A percentile compares a stretch with the other conserved stretches of the same genome.
These are phyloP conservation scores for Acleris laterana DNA, from an alignment of 2,888 invertebrate genomes.

Conservation along the genomic window DNA sequence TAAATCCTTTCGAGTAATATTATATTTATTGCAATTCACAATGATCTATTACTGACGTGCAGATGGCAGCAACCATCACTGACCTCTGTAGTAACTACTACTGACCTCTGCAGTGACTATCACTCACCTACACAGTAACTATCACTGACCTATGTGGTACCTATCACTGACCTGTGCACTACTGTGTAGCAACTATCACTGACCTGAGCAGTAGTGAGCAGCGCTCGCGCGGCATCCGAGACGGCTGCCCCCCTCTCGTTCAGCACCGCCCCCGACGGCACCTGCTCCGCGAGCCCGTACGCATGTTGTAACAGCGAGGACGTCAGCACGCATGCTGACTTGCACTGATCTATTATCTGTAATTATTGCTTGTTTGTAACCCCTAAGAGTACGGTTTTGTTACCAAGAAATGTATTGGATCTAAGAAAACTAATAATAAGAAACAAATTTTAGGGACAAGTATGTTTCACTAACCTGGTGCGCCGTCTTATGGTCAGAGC, in stretches of 20 bases:
- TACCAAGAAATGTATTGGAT: no score
- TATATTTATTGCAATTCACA: not conserved
- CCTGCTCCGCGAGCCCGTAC: slow-evolving; percentile 42
- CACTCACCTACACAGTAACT: no score
- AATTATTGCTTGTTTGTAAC: not conserved
- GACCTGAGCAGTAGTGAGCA: slow-evolving; percentile 50
- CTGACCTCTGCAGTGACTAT: no score
- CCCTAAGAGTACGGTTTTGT: not conserved
- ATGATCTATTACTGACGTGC: not conserved
- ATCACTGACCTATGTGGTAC: not conserved
- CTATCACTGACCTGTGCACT: not conserved
- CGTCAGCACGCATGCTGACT: slow-evolving; percentile 44
- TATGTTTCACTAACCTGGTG: slow-evolving; percentile 42
- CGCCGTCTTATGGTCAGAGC: slow-evolving; percentile 40
- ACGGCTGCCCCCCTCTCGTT: slow-evolving; percentile 40
- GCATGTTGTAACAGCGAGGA: slow-evolving; percentile 46
- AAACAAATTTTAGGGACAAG: no score
- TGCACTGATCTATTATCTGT: slow-evolving; percentile 44
- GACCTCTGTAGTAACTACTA: no score
- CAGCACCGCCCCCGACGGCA: slow-evolving; percentile 29
- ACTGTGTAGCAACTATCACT: not conserved
- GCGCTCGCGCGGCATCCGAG: slow-evolving; percentile 45
- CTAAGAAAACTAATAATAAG: no score
- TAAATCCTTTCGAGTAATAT: no score
- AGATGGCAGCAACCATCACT: no score